These are phyloP conservation scores for Apis cerana DNA, from an alignment of 1,140 invertebrate genomes.

Conservation along the genomic window DNA sequence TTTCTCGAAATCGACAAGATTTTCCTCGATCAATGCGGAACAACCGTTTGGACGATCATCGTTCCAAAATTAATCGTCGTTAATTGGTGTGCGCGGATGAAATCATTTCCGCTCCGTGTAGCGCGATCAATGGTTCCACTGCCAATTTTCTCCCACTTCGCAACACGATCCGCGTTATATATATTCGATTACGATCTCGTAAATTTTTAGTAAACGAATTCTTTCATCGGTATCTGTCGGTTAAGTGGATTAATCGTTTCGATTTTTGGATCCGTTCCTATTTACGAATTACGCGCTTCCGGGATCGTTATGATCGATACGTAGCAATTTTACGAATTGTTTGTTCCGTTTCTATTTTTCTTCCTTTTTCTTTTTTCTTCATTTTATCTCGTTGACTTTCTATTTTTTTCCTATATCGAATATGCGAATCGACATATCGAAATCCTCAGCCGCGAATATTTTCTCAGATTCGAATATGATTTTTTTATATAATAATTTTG, in stretches of 20 bases:
- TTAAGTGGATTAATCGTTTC: neutral
- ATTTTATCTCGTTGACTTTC: neutral
- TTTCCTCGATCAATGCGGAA: too few species aligned
- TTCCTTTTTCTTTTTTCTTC: neutral
- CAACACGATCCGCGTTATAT: neutral
- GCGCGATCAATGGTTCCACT: too few species aligned
- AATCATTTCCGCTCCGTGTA: neutral
- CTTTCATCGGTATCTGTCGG: neutral
- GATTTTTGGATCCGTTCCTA: slow-evolving; percentile 27
- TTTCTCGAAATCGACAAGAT: too few species aligned
- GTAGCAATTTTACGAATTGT: slow-evolving; percentile 48
- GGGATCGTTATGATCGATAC: slow-evolving; percentile 33
- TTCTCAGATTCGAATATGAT: neutral
- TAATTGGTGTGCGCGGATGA: neutral
- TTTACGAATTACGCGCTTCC: slow-evolving; percentile 56
- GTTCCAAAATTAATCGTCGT: neutral
- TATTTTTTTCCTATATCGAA: neutral
- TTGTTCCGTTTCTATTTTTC: slow-evolving; percentile 21
- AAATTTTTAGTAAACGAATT: neutral
- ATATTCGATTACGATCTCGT: neutral
- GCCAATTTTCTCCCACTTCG: neutral
- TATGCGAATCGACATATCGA: neutral
- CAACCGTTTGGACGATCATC: neutral
- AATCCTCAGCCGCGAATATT: neutral
- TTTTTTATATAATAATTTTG: neutral